phyloP scores from a whole-genome alignment of 2,113 vertebrate species.

The Lipophrys pholis region DNA sequence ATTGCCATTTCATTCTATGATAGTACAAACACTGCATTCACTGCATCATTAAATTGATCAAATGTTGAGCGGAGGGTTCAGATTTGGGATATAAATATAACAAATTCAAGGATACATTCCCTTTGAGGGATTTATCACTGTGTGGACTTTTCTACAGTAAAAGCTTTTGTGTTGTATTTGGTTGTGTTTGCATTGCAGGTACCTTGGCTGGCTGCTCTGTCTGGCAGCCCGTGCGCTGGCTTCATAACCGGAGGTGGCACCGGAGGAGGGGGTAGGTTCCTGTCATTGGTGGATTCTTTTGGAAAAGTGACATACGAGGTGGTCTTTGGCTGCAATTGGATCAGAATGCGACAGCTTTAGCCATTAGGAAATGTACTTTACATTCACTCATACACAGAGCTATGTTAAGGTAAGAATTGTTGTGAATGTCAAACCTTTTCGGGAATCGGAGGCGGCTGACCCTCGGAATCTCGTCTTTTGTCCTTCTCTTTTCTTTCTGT shows the following conservation, averaged over 20 bases:
- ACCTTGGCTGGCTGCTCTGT: constrained; percentile 83
- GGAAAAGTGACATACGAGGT: constrained; percentile 75
- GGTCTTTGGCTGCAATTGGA: constrained; percentile 77
- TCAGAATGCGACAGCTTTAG: background rate
- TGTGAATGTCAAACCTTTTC: constrained; percentile 68
- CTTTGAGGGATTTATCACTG: no score
- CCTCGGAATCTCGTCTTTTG: constrained; percentile 69
- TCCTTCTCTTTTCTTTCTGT: constrained; percentile 71
- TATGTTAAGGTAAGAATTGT: background rate
- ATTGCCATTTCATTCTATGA: no score
- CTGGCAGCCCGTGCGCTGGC: constrained; percentile 65
- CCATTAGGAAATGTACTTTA: background rate
- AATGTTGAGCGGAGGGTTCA: no score
- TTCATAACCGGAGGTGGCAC: constrained; percentile 72
- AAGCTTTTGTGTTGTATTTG: no score
- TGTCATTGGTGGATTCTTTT: constrained; percentile 74
- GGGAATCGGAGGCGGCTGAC: constrained; percentile 75
- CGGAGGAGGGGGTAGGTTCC: constrained; percentile 76
- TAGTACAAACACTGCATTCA: no score
- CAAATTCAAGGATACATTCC: no score
- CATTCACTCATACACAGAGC: constrained; percentile 1
- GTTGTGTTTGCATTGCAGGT: background rate
- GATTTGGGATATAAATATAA: no score
- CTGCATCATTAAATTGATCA: no score
- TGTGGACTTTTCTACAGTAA: no score